Evolutionary conservation across 1,140 invertebrate species (phyloP).

Genomic region (Trichonephila inaurata): DNA sequence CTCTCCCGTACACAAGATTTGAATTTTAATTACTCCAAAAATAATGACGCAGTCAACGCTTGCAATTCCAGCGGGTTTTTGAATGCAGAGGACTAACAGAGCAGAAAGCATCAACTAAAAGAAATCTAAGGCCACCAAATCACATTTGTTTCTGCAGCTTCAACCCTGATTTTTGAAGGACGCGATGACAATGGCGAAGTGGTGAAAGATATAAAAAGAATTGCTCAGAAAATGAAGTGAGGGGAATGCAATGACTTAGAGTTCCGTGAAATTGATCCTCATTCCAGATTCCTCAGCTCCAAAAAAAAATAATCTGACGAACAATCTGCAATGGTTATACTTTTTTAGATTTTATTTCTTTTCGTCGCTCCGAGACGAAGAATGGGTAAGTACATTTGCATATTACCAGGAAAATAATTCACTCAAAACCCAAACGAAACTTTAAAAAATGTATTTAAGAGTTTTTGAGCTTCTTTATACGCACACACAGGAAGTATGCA

Average conservation of each 20-base stretch:
- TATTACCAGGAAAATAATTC: conserved; percentile 38
- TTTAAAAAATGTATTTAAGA: conserved; percentile 38
- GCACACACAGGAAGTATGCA: not conserved
- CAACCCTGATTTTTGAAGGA: not conserved
- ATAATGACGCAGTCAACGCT: not conserved
- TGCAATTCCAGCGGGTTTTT: not conserved
- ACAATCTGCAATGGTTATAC: conserved; percentile 7
- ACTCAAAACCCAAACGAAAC: not conserved
- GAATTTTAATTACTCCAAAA: conserved; percentile 23
- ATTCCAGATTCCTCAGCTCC: conserved; percentile 17
- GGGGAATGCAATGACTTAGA: not conserved
- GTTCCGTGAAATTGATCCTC: conserved; percentile 55
- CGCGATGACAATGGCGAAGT: conserved; percentile 7
- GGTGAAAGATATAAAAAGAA: conserved; percentile 27
- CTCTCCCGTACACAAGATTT: not conserved
- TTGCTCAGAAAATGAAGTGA: not conserved
- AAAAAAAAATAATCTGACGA: conserved; percentile 36
- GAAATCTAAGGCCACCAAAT: conserved; percentile 2
- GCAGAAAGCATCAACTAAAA: not conserved
- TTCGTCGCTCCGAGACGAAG: not conserved
- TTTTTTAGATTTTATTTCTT: conserved; percentile 32
- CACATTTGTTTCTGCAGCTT: conserved; percentile 14
- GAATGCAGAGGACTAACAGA: not conserved
- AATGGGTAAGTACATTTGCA: conserved; percentile 48
- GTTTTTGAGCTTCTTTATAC: not conserved